These are phyloP conservation scores for Plutomurus gul DNA, from an alignment of 1,140 invertebrate species.

Conservation along the genomic window DNA sequence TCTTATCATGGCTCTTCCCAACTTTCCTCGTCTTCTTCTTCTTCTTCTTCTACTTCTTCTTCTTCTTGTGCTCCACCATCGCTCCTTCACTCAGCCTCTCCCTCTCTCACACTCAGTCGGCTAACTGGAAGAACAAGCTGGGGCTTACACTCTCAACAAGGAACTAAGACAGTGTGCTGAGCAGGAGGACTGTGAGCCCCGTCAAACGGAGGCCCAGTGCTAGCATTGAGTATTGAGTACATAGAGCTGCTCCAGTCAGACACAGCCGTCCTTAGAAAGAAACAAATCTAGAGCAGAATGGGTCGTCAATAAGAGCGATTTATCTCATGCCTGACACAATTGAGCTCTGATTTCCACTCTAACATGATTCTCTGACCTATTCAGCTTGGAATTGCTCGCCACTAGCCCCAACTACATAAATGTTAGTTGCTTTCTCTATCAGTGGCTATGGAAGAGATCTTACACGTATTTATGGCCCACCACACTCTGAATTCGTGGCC, in stretches of 20 bases:
- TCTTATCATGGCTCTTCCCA: not conserved
- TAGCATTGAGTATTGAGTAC: not conserved
- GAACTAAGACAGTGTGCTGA: not conserved
- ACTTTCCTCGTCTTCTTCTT: no score
- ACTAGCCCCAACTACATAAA: constrained; percentile 10
- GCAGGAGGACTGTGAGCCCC: not conserved
- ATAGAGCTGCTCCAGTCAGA: not conserved
- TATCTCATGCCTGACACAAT: not conserved
- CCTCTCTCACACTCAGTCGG: constrained; percentile 12
- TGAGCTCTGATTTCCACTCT: constrained; percentile 14
- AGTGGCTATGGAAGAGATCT: not conserved
- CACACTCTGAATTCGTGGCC: constrained; percentile 8
- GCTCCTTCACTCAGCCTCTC: constrained; percentile 10
- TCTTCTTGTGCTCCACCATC: no score
- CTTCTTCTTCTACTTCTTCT: no score
- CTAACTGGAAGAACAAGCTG: constrained; percentile 6
- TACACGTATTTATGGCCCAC: not conserved
- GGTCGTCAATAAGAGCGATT: constrained; percentile 4
- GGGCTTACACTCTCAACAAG: constrained; percentile 5
- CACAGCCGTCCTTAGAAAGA: not conserved
- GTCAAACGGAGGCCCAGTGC: not conserved
- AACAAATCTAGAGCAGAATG: not conserved
- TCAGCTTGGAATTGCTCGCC: constrained; percentile 1
- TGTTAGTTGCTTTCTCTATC: not conserved
- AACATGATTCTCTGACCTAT: constrained; percentile 13